A percentile compares a stretch with the other conserved stretches of the same genome.
These are phyloP conservation scores for Spodoptera littoralis DNA, from an alignment of 2,888 invertebrate species.

Conservation along the genomic window DNA sequence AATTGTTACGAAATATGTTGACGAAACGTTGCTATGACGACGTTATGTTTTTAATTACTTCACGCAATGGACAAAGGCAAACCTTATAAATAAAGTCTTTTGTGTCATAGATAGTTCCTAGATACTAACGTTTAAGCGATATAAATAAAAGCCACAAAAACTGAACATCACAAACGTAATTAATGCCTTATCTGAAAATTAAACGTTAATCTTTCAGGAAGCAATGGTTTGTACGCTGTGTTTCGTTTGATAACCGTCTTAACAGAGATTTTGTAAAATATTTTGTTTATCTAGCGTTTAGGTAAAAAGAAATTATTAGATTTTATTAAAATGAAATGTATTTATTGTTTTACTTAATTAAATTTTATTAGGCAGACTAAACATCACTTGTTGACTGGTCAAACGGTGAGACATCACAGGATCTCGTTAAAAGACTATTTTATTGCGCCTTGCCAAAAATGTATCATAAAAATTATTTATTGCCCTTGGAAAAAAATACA, in stretches of 20 bases:
- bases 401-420: conserved; percentile 77
- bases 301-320: conserved; percentile 59
- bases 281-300: conserved; percentile 50
- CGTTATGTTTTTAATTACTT: background rate
- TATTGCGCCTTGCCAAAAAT: conserved; percentile 85
- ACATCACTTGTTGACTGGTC: conserved; percentile 82
- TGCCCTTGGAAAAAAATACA: conserved; percentile 54
- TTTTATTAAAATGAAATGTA: conserved; percentile 54
- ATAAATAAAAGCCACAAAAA: no score
- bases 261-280: conserved; percentile 48
- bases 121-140: no score
- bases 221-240: background rate
- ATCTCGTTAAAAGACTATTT: conserved; percentile 83
- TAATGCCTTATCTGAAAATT: no score
- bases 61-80: no score
- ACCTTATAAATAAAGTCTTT: no score
- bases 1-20: conserved; percentile 14
- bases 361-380: conserved; percentile 59
- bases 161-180: no score
- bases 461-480: conserved; percentile 58
- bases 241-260: conserved; percentile 41
- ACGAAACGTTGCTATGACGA: background rate
- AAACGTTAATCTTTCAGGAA: background rate
- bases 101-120: no score
- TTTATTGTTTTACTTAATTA: conserved; percentile 66